Evolutionary conservation across 2,113 vertebrate species (phyloP).

Genomic region (Psammodynastes pulverulentus): DNA sequence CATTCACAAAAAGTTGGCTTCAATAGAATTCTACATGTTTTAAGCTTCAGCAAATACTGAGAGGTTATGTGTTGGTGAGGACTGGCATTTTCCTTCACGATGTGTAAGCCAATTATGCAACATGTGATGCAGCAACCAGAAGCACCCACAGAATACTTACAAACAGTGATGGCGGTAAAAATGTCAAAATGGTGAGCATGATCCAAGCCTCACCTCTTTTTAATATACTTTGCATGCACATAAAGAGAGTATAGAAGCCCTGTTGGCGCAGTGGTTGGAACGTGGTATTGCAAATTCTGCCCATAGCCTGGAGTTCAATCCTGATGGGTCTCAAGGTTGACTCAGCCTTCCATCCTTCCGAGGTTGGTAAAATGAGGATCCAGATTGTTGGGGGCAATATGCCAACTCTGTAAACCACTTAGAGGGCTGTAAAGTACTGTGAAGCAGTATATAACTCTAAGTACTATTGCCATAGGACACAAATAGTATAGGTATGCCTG

Average conservation of each 20-base stretch:
- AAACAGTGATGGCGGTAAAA: not conserved
- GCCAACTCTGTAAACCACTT: not conserved
- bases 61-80: constrained; percentile 26
- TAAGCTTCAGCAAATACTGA: constrained; percentile 44
- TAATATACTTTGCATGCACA: not conserved
- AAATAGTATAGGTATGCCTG: no score
- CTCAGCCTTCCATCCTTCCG: not conserved
- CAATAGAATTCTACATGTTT: constrained; percentile 42
- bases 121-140: not conserved
- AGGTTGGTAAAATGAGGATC: not conserved
- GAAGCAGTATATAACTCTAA: not conserved
- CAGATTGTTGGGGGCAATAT: not conserved
- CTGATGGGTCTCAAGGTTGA: not conserved
- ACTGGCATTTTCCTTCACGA: constrained; percentile 52
- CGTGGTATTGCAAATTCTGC: not conserved
- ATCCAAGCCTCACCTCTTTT: not conserved
- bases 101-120: constrained; percentile 13
- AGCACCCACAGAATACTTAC: not conserved
- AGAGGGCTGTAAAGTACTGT: not conserved
- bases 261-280: not conserved
- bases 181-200: not conserved
- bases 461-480: not conserved
- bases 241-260: not conserved
- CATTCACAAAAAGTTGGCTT: constrained; percentile 45
- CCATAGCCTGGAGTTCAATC: not conserved